These are phyloP conservation scores for Caenorhabditis inopinata DNA, from an alignment of 1,140 invertebrate species.

Conservation along the genomic window DNA sequence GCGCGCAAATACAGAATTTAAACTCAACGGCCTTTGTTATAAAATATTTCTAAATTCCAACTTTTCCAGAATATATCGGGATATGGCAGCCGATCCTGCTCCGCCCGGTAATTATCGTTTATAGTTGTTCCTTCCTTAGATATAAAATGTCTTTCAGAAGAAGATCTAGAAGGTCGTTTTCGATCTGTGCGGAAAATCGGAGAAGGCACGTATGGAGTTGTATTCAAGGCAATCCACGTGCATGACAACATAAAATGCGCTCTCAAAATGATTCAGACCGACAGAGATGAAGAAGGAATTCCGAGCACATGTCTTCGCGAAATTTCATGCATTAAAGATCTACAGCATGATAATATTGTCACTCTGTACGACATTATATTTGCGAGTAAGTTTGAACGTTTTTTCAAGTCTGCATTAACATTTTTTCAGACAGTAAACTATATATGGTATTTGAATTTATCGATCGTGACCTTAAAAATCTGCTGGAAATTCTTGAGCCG, in stretches of 20 bases:
- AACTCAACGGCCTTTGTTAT: not conserved
- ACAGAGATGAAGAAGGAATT: conserved; percentile 74
- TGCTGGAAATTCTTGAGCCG: conserved; percentile 73
- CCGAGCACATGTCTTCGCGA: conserved; percentile 91
- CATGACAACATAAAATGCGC: conserved; percentile 1
- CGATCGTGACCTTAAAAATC: conserved; percentile 81
- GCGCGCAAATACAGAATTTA: not conserved
- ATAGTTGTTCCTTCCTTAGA: not conserved
- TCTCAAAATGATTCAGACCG: conserved; percentile 44
- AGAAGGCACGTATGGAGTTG: conserved; percentile 85
- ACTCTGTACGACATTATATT: conserved; percentile 83
- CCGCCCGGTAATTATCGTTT: not conserved
- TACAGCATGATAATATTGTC: conserved; percentile 88
- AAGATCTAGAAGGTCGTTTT: conserved; percentile 13
- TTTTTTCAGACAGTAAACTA: conserved; percentile 84
- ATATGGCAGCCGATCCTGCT: not conserved
- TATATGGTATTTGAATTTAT: conserved; percentile 97
- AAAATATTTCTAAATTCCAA: not conserved
- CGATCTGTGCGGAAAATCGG: conserved; percentile 83
- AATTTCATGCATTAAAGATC: conserved; percentile 86
- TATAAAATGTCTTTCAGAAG: not conserved
- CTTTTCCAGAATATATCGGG: not conserved
- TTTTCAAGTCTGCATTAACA: conserved; percentile 30
- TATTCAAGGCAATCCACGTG: conserved; percentile 76
- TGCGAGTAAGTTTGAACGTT: conserved; percentile 68